Evolutionary conservation across 2,113 vertebrate genomes (phyloP).

Genomic region (Puma concolor): DNA sequence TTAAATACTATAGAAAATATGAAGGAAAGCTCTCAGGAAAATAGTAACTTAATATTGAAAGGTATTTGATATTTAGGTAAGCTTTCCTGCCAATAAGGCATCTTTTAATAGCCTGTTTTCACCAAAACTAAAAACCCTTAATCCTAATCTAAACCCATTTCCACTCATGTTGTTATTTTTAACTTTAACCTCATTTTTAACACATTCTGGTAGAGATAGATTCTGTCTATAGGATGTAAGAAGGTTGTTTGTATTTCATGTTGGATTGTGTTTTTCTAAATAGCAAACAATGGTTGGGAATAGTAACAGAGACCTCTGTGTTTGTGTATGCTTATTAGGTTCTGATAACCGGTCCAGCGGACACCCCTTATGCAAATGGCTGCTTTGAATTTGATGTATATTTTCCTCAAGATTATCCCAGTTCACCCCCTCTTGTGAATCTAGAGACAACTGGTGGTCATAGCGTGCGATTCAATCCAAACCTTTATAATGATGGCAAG

Average conservation of each 20-base stretch:
- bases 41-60: slow-evolving; percentile 13
- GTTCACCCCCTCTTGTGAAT: slow-evolving; percentile 98
- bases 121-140: slow-evolving; percentile 12
- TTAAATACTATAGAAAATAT: neutral
- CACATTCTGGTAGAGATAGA: neutral
- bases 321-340: slow-evolving; percentile 87
- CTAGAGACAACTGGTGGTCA: slow-evolving; percentile 98
- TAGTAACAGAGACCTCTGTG: neutral
- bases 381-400: slow-evolving; percentile 99
- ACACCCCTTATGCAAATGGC: slow-evolving; percentile 98
- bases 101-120: slow-evolving; percentile 1
- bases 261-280: neutral
- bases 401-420: slow-evolving; percentile 99
- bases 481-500: slow-evolving; percentile 99
- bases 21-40: neutral
- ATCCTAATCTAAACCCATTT: neutral
- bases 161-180: neutral
- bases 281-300: neutral
- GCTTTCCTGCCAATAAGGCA: neutral
- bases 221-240: neutral
- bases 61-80: neutral
- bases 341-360: slow-evolving; percentile 97
- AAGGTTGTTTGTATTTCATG: neutral
- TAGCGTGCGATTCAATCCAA: slow-evolving; percentile 98
- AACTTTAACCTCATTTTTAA: neutral